Evolutionary conservation across 64 coral and sea anemone genomes (phyloP), one percentile per base, ranked within the genome.

Genomic region (Acropora tenuis): DNA sequence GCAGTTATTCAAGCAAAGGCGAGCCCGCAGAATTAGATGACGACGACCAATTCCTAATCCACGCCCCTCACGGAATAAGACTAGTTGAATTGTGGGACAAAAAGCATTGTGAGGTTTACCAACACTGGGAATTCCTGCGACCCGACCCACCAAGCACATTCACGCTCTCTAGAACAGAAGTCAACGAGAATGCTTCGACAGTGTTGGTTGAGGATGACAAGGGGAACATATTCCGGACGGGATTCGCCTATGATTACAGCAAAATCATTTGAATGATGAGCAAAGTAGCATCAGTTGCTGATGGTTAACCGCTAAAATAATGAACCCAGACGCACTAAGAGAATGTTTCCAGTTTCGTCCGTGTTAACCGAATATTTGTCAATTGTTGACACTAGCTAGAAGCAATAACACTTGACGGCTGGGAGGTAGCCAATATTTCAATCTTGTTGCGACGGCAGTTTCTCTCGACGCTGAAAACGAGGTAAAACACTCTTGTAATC

Each of bases 51-150:
- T 44, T 97, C 10, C 69, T 93, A 0, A 75, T 97, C 11, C 58
- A 86, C 42, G 89, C 92, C 12, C 77, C 95, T 17, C 66, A 84
- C 5, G 92, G 95, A 8, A 84, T 97, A 41, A 69, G 95, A 59
- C 72, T 97, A 9, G 74, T 97, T 19, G 95, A 97, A 45, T 72
- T 94, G 16, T 92, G 90, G 6, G 68, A 94, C 73, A 97, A 97
- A 49, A 66, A 57, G 90, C 92, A 97, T 78, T 84, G 93, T 74
- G 77, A 97, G 80, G 95, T 97, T 12, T 97, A 74, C 43, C 80
- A 97, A 61, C 92, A 97, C 89, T 97, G 95, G 95, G 95, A 97
- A 71, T 97, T 97, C 73, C 92, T 94, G 18, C 88, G 75, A 16
- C 12, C 73, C 44, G 50, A 85, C 67, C 95, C 95, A 43, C 95